Percentiles rank a stretch among this genome's conserved stretches.
These are phyloP conservation scores for Hypolimnas misippus DNA, from an alignment of 2,888 invertebrate species.

Conservation along the genomic window DNA sequence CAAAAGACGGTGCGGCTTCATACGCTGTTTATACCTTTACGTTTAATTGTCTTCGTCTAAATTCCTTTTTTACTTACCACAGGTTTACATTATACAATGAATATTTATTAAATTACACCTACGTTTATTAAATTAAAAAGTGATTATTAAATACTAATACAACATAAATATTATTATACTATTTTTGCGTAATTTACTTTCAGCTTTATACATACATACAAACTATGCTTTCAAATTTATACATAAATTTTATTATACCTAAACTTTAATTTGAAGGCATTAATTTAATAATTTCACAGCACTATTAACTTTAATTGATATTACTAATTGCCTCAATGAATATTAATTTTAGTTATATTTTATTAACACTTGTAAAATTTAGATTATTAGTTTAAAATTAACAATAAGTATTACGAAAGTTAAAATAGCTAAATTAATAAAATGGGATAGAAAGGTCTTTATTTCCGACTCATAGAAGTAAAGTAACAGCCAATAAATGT, in stretches of 20 bases:
- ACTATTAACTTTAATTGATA: not conserved
- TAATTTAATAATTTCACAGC: not conserved
- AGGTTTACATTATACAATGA: too few species aligned
- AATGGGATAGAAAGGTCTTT: too few species aligned
- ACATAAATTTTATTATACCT: not conserved
- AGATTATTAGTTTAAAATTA: not conserved
- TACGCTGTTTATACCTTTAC: too few species aligned
- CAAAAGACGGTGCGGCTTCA: too few species aligned
- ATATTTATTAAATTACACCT: too few species aligned
- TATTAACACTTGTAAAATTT: not conserved
- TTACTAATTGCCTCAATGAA: not conserved
- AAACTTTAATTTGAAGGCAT: not conserved
- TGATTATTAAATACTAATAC: too few species aligned
- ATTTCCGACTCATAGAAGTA: too few species aligned
- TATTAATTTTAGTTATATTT: not conserved
- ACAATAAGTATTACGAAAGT: not conserved
- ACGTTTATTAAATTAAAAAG: too few species aligned
- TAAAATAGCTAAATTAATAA: not conserved
- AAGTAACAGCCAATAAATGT: too few species aligned
- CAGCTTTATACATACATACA: not conserved
- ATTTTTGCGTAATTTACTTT: not conserved
- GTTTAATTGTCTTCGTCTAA: too few species aligned
- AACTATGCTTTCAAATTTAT: not conserved
- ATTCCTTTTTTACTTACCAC: too few species aligned
- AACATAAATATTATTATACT: too few species aligned